Evolutionary conservation across 2,113 vertebrate genomes (phyloP).

Genomic region (Platichthys stellatus): DNA sequence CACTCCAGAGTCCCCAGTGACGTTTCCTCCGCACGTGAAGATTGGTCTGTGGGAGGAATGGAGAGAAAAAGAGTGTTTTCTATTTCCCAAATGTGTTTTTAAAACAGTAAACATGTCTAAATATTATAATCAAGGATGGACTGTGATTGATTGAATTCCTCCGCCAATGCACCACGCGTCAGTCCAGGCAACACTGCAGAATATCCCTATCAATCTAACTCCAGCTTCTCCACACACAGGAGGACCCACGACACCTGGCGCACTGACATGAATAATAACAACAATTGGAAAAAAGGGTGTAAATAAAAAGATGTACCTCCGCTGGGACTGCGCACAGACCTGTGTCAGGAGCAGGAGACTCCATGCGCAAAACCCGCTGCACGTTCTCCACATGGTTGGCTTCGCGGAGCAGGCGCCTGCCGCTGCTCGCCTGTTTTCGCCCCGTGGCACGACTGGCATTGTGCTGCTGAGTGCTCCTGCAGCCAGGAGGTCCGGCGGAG

Average conservation of each 20-base stretch:
- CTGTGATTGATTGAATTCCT: constrained; percentile 16
- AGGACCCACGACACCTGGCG: constrained; percentile 37
- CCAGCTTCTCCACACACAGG: constrained; percentile 19
- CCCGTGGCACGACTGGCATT: constrained; percentile 66
- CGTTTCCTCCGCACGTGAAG: constrained; percentile 93
- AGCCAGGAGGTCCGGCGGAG: constrained; percentile 55
- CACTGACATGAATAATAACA: constrained; percentile 11
- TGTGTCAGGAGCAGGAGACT: constrained; percentile 74
- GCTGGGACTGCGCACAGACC: constrained; percentile 75
- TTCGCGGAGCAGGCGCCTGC: constrained; percentile 45
- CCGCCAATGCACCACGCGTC: constrained; percentile 46
- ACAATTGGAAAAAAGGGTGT: not conserved
- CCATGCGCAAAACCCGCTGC: constrained; percentile 75
- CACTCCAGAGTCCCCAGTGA: constrained; percentile 92
- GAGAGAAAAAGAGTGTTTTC: constrained; percentile 15
- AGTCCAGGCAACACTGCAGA: constrained; percentile 34
- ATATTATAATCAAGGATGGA: not conserved
- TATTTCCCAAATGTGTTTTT: not conserved
- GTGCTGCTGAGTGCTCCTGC: constrained; percentile 37
- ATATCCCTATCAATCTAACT: constrained; percentile 16
- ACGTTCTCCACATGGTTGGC: constrained; percentile 79
- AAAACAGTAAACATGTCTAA: not conserved
- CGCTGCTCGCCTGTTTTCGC: constrained; percentile 52
- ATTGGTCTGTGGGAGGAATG: constrained; percentile 78
- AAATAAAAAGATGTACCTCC: constrained; percentile 77